Conservation (phyloP, 2,797 vertebrate genomes). For the Myotis myotis region DNA sequence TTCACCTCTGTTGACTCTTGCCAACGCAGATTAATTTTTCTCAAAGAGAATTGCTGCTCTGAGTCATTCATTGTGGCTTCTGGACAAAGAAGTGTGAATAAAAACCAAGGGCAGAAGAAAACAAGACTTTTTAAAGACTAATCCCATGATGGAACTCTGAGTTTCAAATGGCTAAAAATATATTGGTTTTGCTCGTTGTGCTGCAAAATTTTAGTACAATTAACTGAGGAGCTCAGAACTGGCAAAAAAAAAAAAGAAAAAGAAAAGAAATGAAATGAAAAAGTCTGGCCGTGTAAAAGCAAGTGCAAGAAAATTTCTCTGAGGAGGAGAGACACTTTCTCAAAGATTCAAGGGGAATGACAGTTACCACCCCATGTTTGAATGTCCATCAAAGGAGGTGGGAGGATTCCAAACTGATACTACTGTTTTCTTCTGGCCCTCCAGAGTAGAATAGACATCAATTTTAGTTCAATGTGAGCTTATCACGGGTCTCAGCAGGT, state of each 20-base stretch:
- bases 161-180: background rate
- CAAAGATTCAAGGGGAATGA: background rate
- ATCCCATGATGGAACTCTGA: background rate
- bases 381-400: background rate
- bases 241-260: background rate
- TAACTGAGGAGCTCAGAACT: background rate
- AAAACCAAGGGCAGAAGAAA: background rate
- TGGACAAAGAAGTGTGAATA: background rate
- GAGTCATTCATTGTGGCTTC: background rate
- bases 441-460: background rate
- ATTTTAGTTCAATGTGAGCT: background rate
- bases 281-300: background rate
- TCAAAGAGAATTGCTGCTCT: background rate
- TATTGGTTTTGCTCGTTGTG: background rate
- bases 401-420: background rate
- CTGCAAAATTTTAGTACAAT: background rate
- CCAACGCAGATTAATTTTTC: slow-evolving; percentile 11
- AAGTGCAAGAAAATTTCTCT: background rate
- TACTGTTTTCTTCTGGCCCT: background rate
- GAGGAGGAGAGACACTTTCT: background rate
- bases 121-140: background rate
- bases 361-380: background rate
- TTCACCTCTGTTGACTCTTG: background rate
- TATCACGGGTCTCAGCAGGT: background rate
- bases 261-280: no score